Evolutionary conservation across 2,888 invertebrate genomes (phyloP).

Genomic region (Platycheirus rosarum): DNA sequence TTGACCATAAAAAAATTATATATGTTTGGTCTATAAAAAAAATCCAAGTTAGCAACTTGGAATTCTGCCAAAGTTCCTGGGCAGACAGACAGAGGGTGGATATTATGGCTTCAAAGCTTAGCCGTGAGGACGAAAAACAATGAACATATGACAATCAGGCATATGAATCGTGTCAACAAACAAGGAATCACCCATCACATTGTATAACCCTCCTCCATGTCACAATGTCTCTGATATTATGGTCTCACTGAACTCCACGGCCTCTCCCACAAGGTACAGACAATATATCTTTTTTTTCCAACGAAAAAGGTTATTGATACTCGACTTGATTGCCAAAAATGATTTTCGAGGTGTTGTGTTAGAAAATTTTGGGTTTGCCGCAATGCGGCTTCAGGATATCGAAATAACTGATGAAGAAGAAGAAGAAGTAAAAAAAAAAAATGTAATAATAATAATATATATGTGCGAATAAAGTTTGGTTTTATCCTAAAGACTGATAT

Average conservation of each 20-base stretch:
- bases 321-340: constrained; percentile 44
- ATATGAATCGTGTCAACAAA: constrained; percentile 47
- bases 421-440: background rate
- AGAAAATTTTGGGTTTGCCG: constrained; percentile 25
- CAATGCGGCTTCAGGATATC: constrained; percentile 23
- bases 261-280: background rate
- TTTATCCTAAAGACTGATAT: constrained; percentile 1
- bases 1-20: constrained; percentile 6
- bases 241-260: background rate
- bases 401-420: background rate
- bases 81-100: background rate
- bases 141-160: constrained; percentile 33
- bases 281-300: background rate
- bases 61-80: constrained; percentile 23
- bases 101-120: background rate
- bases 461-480: constrained; percentile 16
- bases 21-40: no score
- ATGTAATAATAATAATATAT: background rate
- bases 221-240: background rate
- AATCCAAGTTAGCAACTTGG: constrained; percentile 30
- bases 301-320: constrained; percentile 2
- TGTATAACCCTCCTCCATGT: no score
- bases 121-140: constrained; percentile 22
- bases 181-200: constrained; percentile 5
- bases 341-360: constrained; percentile 42